phyloP scores from a whole-genome alignment of 92 coral and sea anemone species.

The Epizoanthus stellaris region DNA sequence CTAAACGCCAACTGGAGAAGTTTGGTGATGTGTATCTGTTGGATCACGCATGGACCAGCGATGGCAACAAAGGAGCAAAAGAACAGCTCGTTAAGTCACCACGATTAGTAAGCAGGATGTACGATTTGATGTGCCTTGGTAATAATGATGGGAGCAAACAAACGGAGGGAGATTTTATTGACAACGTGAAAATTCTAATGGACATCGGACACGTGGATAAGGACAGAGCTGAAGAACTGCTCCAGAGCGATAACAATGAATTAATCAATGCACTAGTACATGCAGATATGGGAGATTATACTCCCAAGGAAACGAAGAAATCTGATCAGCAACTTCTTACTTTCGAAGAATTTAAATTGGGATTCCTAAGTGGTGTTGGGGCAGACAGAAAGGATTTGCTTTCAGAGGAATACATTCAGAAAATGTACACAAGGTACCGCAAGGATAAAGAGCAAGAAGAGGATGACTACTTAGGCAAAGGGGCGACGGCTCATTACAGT shows the following conservation, averaged over 20 bases:
- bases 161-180: slow-evolving; percentile 40
- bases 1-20: slow-evolving; percentile 64
- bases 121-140: slow-evolving; percentile 61
- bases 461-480: slow-evolving; percentile 69
- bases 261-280: slow-evolving; percentile 75
- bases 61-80: slow-evolving; percentile 72
- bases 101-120: slow-evolving; percentile 61
- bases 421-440: slow-evolving; percentile 75
- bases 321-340: slow-evolving; percentile 49
- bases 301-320: slow-evolving; percentile 54
- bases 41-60: slow-evolving; percentile 84
- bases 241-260: slow-evolving; percentile 60
- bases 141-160: slow-evolving; percentile 45
- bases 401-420: slow-evolving; percentile 82
- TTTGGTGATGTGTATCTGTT: slow-evolving; percentile 72
- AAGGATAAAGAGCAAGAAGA: slow-evolving; percentile 74
- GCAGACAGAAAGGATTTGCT: slow-evolving; percentile 63
- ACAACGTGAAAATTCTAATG: slow-evolving; percentile 64
- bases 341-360: slow-evolving; percentile 80
- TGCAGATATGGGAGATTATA: slow-evolving; percentile 58
- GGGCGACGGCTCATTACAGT: slow-evolving; percentile 79
- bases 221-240: slow-evolving; percentile 68
- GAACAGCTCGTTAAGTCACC: slow-evolving; percentile 67
- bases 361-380: slow-evolving; percentile 73
- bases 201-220: slow-evolving; percentile 57